phyloP scores from a whole-genome alignment of 2,888 invertebrate species.

The Melolontha melolontha region DNA sequence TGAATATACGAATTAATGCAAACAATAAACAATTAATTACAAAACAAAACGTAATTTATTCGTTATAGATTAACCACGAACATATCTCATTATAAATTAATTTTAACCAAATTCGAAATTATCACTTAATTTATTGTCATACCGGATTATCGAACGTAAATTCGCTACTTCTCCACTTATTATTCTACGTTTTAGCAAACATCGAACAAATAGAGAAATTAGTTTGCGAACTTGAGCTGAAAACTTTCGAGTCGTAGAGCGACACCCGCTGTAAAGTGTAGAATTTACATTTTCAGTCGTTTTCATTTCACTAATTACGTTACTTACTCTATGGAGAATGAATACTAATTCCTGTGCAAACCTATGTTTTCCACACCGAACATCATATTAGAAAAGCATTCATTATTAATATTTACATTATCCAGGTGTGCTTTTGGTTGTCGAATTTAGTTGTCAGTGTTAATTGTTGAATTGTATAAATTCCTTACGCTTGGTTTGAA shows the following conservation, averaged over 20 bases:
- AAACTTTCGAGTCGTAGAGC: conserved; percentile 2
- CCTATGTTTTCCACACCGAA: conserved; percentile 10
- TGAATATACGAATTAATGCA: too few species aligned
- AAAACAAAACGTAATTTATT: too few species aligned
- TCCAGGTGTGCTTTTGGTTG: background rate
- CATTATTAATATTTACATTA: background rate
- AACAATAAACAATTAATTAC: too few species aligned
- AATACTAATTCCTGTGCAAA: conserved; percentile 12
- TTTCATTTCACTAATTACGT: conserved; percentile 16
- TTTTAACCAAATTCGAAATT: background rate
- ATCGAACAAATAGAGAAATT: conserved; percentile 14
- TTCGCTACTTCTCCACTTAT: conserved; percentile 1
- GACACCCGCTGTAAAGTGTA: background rate
- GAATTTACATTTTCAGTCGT: conserved; percentile 12
- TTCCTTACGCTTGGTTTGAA: too few species aligned
- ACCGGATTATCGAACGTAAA: background rate
- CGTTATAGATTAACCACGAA: too few species aligned
- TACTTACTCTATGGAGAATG: conserved; percentile 2
- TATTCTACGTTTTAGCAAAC: background rate
- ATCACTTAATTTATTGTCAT: background rate
- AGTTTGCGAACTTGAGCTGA: background rate
- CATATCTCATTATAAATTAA: too few species aligned
- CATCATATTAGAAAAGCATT: conserved; percentile 2
- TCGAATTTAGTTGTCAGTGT: background rate
- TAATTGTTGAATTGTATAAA: background rate